Base-by-base conservation (phyloP, 2,888 invertebrate genomes). In the Tetheella fluctuosa region DNA sequence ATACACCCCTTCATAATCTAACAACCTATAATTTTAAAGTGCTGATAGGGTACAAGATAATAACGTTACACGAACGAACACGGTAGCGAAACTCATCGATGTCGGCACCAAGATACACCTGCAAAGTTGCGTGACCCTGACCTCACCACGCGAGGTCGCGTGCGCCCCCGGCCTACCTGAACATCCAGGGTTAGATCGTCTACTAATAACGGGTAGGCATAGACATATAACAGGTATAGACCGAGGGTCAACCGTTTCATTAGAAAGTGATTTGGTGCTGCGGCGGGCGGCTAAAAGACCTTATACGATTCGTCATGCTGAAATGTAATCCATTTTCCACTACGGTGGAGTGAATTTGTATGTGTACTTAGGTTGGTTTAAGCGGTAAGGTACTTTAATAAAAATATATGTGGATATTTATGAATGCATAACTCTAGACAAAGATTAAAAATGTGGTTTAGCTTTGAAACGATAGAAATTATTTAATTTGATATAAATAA, bases 121-220 rank as follows among this genome's bases (percentile, higher is more conserved):
- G 61, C 64, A 54, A 48, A 71, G 72, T 64, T 64, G 71, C 77
- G 73, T 42, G 48, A 20, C 89, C 88, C 74, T 89, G 89, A 88
- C 88, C 85, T 64, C 65, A 20, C 67, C 81, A 81, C 83, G 82
- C 84, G 82, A 88, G 83, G 81, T 89, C 80, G 81, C 88, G 84
- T 85, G 84, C 65, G 23, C 20, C 55, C 57, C 54, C 67, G 61
- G 55, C 61, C 59, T 70, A 73, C 79, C 80, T 77, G 72, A 74
- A 71, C 65, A 72, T 69, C 79, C 80, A 81, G 82, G 81, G 85
- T 78, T 80, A 79, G 68, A 74, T 72, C 69, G 68, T 73, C 73
- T 78, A 75, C 76, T 73, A 73, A 72, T 71, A 69, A 64, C 48
- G 48, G 48, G 48, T 39, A 25, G 59, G 13, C 23, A 17, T 20